Evolutionary conservation across 2,888 invertebrate genomes (phyloP), one percentile per base, ranked within the genome.

Genomic region (Caenorhabditis doughertyi): DNA sequence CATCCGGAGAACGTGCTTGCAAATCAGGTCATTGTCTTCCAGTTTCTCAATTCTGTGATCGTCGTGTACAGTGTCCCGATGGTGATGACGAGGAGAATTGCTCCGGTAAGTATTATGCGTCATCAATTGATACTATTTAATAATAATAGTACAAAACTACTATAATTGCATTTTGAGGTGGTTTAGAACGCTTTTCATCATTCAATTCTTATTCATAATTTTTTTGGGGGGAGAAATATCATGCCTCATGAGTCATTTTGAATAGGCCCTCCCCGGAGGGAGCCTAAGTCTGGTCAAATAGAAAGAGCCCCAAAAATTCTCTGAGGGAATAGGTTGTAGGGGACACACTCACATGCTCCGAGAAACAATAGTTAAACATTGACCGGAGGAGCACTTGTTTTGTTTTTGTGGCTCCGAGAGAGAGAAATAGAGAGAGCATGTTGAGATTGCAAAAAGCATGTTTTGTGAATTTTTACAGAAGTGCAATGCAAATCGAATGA

Each of bases 21-120:
- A 84, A 83, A 68, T 88, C 88, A 21, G 89, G 89, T 25, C 89
- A 89, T 42, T 89, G 89, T 72, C 67, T 89, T 9, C 85, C 89
- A 2, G 83, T 85, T 18, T 64, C 82, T 16, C 81, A 86, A 51
- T 89, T 88, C 84, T 89, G 89, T 62, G 87, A 89, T 71, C 76
- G 89, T 21, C 80, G 79, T 55, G 79, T 84, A 29, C 87, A 89
- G 42, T 89, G 89, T 72, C 89, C 89, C 16, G 89, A 89, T 55
- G 89, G 89, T 35, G 88, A 88, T 55, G 89, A 89, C 72, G 89
- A 89, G 81, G 49, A 67, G 25, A 47, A 83, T 39, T 89, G 89
- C 68, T 62, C 84, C 25, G 79, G 89, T 89, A 49, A 58, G 84
- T 82, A 18, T 53, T 23, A 58, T 47, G 25, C n/a, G 18, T 58